Conservation (phyloP, 2,797 vertebrate genomes). For the Eurystomus glaucurus region DNA sequence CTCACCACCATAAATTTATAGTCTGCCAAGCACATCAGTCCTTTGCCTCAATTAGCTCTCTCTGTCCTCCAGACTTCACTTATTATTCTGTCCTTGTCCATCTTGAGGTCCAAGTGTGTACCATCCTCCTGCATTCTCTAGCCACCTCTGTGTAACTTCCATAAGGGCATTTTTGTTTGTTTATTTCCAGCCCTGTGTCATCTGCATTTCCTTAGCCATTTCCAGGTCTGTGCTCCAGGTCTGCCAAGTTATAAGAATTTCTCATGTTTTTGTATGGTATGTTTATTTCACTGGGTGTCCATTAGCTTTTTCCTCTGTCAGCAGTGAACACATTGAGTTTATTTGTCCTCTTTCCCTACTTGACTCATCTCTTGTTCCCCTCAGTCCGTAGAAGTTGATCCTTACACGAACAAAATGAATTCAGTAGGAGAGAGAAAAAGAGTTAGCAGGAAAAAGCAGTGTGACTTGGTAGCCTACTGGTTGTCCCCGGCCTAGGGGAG, state of each 20-base stretch:
- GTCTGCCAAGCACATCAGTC: conserved; percentile 8
- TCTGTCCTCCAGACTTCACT: neutral
- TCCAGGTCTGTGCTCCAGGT: neutral
- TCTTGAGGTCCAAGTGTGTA: neutral
- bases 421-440: neutral
- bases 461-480: neutral
- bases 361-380: neutral
- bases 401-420: neutral
- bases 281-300: neutral
- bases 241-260: neutral
- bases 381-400: neutral
- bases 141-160: neutral
- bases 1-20: neutral
- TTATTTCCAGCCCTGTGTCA: neutral
- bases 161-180: neutral
- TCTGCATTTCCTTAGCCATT: neutral
- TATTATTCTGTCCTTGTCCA: neutral
- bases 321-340: neutral
- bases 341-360: neutral
- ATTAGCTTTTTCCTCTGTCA: neutral
- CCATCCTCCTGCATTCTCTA: neutral
- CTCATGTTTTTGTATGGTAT: rapidly evolving
- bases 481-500: neutral
- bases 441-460: neutral
- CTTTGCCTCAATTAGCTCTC: conserved; percentile 24